phyloP scores from a whole-genome alignment of 2,797 vertebrate species.

The Anisognathus igniventris region DNA sequence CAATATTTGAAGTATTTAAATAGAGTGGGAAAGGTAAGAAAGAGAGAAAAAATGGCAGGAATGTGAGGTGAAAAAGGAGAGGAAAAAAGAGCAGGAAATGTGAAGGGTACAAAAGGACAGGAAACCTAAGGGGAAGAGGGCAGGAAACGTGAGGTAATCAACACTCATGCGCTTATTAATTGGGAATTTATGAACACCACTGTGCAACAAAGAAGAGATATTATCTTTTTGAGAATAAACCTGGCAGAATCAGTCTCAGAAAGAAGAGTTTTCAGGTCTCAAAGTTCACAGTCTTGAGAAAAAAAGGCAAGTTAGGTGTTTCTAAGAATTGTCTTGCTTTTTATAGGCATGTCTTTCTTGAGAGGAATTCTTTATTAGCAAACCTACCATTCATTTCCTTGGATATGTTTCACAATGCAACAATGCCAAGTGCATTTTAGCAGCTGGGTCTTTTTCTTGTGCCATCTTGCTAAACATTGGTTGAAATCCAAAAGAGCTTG shows the following conservation, averaged over 20 bases:
- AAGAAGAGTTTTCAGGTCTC: not conserved
- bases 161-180: not conserved
- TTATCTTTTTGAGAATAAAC: not conserved
- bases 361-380: not conserved
- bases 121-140: not conserved
- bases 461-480: not conserved
- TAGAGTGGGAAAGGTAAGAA: not conserved
- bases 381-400: not conserved
- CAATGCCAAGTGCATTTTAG: not conserved
- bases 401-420: not conserved
- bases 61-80: not conserved
- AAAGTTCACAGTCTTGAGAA: not conserved
- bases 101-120: not conserved
- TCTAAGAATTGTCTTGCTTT: not conserved
- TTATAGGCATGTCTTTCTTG: not conserved
- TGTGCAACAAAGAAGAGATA: not conserved
- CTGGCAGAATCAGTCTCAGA: not conserved
- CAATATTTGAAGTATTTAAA: not conserved
- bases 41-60: not conserved
- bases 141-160: rapidly evolving
- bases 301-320: not conserved
- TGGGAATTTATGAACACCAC: not conserved
- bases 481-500: slow-evolving; percentile 14
- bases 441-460: not conserved
- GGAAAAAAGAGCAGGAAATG: rapidly evolving